phyloP scores from a whole-genome alignment of 2,888 invertebrate species.

The Lasioglossum oenotherae region DNA sequence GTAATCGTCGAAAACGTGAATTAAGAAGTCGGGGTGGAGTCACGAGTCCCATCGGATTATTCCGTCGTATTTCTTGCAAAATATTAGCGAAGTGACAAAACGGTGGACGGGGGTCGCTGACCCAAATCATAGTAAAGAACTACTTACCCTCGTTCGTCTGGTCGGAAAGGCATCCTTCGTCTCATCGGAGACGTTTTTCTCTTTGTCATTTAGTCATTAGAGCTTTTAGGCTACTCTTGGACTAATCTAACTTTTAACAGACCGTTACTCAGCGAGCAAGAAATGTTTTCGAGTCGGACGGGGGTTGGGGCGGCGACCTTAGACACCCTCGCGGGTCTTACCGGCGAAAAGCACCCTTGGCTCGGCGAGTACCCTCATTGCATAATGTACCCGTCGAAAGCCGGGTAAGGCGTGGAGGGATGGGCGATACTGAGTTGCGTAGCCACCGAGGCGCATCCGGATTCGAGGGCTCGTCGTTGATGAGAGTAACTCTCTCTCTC shows the following conservation, averaged over 20 bases:
- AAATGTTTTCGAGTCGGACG: slow-evolving; percentile 65
- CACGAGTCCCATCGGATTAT: background rate
- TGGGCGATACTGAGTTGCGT: slow-evolving; percentile 51
- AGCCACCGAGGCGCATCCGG: slow-evolving; percentile 59
- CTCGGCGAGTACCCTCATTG: slow-evolving; percentile 68
- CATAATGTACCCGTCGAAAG: slow-evolving; percentile 70
- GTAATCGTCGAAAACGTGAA: background rate
- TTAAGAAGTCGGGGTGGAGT: background rate
- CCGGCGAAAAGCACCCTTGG: slow-evolving; percentile 60
- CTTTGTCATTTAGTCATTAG: slow-evolving; percentile 63
- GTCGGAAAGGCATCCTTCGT: background rate
- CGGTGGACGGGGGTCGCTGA: slow-evolving; percentile 26
- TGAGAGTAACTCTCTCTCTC: slow-evolving; percentile 53
- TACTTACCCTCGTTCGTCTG: slow-evolving; percentile 35
- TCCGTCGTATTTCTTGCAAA: background rate
- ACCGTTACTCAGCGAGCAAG: slow-evolving; percentile 60
- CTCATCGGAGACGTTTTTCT: slow-evolving; percentile 27
- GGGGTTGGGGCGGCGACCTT: slow-evolving; percentile 34
- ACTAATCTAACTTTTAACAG: slow-evolving; percentile 69
- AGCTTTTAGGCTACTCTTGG: slow-evolving; percentile 65
- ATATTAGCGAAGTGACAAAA: slow-evolving; percentile 23
- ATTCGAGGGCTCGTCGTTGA: slow-evolving; percentile 61
- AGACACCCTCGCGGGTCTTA: slow-evolving; percentile 57
- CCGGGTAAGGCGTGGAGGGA: background rate
- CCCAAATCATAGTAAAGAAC: slow-evolving; percentile 49